These are phyloP conservation scores for Melanotaenia boesemani DNA, from an alignment of 2,797 vertebrate genomes.

Conservation along the genomic window DNA sequence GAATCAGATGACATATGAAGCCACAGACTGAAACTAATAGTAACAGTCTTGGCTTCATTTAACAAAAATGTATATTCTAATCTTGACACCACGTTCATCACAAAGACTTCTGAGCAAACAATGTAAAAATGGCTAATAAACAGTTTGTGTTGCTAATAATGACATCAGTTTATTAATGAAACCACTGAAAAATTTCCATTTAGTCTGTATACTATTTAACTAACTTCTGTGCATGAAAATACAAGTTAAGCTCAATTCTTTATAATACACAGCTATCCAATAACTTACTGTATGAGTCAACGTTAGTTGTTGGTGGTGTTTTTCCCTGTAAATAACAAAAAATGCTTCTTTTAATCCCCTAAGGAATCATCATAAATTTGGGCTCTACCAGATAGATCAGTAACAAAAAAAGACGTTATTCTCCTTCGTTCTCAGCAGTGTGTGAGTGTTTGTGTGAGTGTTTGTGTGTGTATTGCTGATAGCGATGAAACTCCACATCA, in stretches of 20 bases:
- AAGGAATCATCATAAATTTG: background rate
- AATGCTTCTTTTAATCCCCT: background rate
- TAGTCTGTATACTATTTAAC: too few species aligned
- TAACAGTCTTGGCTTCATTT: background rate
- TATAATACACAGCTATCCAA: too few species aligned
- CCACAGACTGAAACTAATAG: background rate
- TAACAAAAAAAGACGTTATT: constrained; percentile 14
- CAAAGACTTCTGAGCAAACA: background rate
- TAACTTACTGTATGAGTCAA: too few species aligned
- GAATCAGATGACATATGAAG: background rate
- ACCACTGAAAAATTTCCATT: too few species aligned
- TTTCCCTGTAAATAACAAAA: background rate
- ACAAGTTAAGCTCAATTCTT: too few species aligned
- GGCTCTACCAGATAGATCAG: background rate
- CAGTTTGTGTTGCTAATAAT: background rate
- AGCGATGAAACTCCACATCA: constrained; percentile 52
- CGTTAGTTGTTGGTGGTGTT: background rate
- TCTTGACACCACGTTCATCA: background rate
- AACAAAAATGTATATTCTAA: background rate
- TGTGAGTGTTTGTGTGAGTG: background rate
- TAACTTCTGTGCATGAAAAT: too few species aligned
- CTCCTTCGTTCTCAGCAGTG: constrained; percentile 5
- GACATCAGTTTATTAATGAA: background rate
- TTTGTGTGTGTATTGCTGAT: constrained; percentile 27
- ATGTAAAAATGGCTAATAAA: background rate